These are phyloP conservation scores for Rhogogaster chlorosoma DNA, from an alignment of 2,888 invertebrate genomes.

Conservation along the genomic window DNA sequence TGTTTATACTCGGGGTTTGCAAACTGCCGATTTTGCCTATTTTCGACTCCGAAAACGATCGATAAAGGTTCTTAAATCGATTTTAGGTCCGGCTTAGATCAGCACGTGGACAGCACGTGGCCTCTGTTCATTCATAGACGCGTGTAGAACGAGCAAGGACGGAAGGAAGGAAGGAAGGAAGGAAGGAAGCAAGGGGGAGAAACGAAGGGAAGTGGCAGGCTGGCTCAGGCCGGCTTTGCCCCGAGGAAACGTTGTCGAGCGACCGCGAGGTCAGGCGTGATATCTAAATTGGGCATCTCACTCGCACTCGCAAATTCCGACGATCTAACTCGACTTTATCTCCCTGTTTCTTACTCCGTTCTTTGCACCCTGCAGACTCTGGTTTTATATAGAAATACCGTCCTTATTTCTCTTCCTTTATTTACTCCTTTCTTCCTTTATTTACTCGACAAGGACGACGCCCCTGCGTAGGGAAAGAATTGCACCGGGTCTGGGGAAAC, in stretches of 20 bases:
- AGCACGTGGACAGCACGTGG: constrained; percentile 71
- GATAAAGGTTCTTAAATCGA: not conserved
- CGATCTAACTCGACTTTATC: constrained; percentile 37
- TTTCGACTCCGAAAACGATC: not conserved
- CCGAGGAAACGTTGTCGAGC: constrained; percentile 55
- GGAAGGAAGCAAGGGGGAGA: constrained; percentile 35
- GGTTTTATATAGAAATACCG: constrained; percentile 40
- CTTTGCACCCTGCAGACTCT: not conserved
- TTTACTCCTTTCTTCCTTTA: constrained; percentile 15
- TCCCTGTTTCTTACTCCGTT: not conserved
- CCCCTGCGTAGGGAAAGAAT: too few relatives aligned
- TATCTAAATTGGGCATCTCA: constrained; percentile 61
- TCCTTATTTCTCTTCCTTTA: constrained; percentile 51
- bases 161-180: constrained; percentile 48
- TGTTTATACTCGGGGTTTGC: not conserved
- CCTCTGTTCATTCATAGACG: constrained; percentile 67
- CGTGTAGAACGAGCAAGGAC: constrained; percentile 51
- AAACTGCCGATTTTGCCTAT: not conserved
- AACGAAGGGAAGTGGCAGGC: not conserved
- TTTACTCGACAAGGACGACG: not conserved
- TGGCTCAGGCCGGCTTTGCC: constrained; percentile 33
- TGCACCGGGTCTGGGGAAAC: too few relatives aligned
- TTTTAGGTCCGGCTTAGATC: not conserved
- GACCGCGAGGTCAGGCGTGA: constrained; percentile 64
- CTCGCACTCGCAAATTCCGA: constrained; percentile 45